Percentiles rank a stretch among this genome's conserved stretches.
Evolutionary conservation across 2,113 vertebrate species (phyloP).

Genomic region (Pteruthius melanotis): DNA sequence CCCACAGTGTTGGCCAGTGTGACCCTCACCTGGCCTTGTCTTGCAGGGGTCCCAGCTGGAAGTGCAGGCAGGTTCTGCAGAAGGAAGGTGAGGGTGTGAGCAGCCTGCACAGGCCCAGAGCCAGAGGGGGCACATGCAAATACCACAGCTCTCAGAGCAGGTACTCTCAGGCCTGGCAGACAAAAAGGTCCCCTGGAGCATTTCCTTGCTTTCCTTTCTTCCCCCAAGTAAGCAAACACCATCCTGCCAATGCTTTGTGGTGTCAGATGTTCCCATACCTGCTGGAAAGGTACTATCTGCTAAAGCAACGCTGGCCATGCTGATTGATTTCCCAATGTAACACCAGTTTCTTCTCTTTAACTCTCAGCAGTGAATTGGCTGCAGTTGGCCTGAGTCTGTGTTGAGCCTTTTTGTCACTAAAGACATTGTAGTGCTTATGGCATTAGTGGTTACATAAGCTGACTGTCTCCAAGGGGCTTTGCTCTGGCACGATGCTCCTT

Average conservation of each 20-base stretch:
- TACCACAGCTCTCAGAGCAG: accelerated
- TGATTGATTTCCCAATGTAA: neutral
- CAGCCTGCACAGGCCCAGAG: neutral
- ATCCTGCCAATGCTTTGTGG: neutral
- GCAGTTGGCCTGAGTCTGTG: neutral
- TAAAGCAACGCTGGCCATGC: neutral
- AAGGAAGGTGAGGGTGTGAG: neutral
- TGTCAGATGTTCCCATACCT: neutral
- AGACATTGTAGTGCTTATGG: constrained; percentile 36
- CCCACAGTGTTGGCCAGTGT: neutral
- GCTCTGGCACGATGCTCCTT: constrained; percentile 21
- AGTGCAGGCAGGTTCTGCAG: accelerated
- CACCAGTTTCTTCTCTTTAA: neutral
- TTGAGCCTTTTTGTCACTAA: constrained; percentile 51
- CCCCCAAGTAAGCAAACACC: neutral
- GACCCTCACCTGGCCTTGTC: neutral
- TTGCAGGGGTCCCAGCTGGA: neutral
- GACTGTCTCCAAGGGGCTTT: constrained; percentile 12
- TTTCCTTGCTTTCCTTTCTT: neutral
- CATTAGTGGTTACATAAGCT: constrained; percentile 50
- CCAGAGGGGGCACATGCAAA: neutral
- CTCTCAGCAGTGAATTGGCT: neutral
- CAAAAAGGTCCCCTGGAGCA: neutral
- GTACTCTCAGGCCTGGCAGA: neutral
- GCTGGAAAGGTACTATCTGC: neutral